These are phyloP conservation scores for Eumacrocentrus americanus DNA, from an alignment of 2,888 invertebrate genomes.

Conservation along the genomic window DNA sequence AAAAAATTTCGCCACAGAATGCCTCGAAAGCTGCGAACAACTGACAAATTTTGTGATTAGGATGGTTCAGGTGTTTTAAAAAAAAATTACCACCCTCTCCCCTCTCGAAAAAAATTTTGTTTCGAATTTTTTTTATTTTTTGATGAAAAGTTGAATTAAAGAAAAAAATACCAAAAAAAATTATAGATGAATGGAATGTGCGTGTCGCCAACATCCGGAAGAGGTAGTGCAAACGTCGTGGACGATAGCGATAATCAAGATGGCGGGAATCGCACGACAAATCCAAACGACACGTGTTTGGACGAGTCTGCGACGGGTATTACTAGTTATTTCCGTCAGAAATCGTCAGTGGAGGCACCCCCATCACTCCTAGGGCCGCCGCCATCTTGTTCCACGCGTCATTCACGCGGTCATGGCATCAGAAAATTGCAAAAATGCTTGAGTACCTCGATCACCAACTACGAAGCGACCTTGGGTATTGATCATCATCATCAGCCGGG, in stretches of 20 bases:
- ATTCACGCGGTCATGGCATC: conserved; percentile 95
- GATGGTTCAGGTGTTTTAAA: background rate
- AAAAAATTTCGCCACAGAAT: background rate
- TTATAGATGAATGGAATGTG: conserved; percentile 81
- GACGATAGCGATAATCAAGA: conserved; percentile 47
- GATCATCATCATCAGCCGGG: conserved; percentile 49
- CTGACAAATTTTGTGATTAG: background rate
- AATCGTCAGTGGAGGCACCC: conserved; percentile 45
- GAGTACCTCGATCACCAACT: conserved; percentile 82
- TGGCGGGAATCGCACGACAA: conserved; percentile 44
- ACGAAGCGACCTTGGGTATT: conserved; percentile 68
- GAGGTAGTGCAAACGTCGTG: conserved; percentile 48
- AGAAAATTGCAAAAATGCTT: conserved; percentile 91
- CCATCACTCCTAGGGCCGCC: conserved; percentile 20
- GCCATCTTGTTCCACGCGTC: conserved; percentile 64
- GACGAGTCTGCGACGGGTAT: conserved; percentile 14
- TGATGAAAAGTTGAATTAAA: background rate
- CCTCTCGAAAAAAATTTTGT: too few relatives aligned
- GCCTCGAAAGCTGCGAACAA: too few relatives aligned
- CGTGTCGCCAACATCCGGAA: conserved; percentile 69
- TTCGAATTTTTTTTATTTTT: too few relatives aligned
- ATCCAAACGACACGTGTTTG: conserved; percentile 22
- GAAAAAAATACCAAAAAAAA: conserved; percentile 49
- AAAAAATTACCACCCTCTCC: background rate
- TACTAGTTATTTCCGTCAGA: conserved; percentile 44